Percentiles rank a stretch among this genome's conserved stretches.
Evolutionary conservation across 2,888 invertebrate genomes (phyloP).

Genomic region (Drosophila kokeensis): DNA sequence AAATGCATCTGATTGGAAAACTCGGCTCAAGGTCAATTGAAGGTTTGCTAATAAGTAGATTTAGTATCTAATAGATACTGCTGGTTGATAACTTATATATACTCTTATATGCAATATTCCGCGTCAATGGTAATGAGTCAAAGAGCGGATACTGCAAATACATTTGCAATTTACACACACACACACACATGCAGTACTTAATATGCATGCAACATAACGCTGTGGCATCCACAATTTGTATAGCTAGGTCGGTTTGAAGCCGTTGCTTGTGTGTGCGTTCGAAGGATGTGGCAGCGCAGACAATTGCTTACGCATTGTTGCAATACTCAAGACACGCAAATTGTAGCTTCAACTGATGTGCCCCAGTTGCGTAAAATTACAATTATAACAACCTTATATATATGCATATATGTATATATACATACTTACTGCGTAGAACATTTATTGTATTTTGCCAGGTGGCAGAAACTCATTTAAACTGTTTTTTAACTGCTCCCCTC

Average conservation of each 20-base stretch:
- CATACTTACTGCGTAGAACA: not conserved
- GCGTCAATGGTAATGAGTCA: constrained; percentile 58
- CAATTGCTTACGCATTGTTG: constrained; percentile 19
- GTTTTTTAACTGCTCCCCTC: constrained; percentile 33
- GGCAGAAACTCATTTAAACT: constrained; percentile 71
- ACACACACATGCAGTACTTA: constrained; percentile 25
- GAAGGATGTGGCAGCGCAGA: constrained; percentile 9
- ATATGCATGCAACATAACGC: constrained; percentile 49
- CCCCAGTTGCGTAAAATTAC: not conserved
- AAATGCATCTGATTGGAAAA: not conserved
- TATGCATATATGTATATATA: not conserved
- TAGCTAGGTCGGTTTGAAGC: constrained; percentile 17
- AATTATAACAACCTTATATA: not conserved
- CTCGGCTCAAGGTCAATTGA: constrained; percentile 9
- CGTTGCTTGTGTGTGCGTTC: constrained; percentile 6
- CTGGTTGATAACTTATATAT: not conserved
- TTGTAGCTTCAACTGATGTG: constrained; percentile 12
- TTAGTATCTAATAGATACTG: constrained; percentile 19
- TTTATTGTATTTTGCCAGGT: constrained; percentile 52
- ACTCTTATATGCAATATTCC: not conserved
- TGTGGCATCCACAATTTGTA: constrained; percentile 32
- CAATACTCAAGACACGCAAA: constrained; percentile 2
- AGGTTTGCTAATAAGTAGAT: not conserved
- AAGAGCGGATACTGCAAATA: constrained; percentile 68
- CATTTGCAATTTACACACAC: constrained; percentile 43